Conservation (phyloP, 2,797 vertebrate species). For the Clarias laeviceps region DNA sequence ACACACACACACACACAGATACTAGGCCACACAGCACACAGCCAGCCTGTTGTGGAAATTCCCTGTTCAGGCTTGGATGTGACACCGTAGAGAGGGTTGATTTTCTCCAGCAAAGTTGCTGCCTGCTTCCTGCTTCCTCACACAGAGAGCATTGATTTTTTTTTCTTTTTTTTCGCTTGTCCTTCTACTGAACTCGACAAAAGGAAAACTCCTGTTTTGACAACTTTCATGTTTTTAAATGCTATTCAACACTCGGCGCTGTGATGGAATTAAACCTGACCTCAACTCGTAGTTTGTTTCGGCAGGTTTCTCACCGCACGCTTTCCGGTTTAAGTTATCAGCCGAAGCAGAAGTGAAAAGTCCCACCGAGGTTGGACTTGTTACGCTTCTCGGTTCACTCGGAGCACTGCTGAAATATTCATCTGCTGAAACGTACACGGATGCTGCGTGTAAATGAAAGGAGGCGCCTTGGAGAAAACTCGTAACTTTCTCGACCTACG, state of each 20-base stretch:
- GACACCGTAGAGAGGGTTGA: constrained; percentile 20
- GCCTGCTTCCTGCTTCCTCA: constrained; percentile 51
- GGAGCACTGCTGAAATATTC: constrained; percentile 39
- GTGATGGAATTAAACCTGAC: constrained; percentile 1
- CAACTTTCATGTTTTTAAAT: neutral
- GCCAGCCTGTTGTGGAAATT: constrained; percentile 29
- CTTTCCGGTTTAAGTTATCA: constrained; percentile 31
- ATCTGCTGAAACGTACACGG: constrained; percentile 37
- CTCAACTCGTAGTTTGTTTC: neutral
- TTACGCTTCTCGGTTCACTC: constrained; percentile 27
- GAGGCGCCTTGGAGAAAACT: constrained; percentile 20
- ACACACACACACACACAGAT: neutral
- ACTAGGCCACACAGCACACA: constrained; percentile 25
- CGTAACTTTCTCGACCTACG: neutral
- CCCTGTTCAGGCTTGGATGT: constrained; percentile 13
- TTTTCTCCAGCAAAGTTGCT: constrained; percentile 21
- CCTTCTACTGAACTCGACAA: constrained; percentile 69
- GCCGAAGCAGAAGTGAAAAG: constrained; percentile 20
- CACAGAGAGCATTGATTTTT: constrained; percentile 69
- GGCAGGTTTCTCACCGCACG: neutral
- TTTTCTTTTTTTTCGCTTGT: constrained; percentile 49
- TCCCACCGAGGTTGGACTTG: constrained; percentile 6
- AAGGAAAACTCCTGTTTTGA: too few species aligned
- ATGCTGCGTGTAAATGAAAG: constrained; percentile 38
- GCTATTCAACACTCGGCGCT: neutral